Evolutionary conservation across 2,888 invertebrate species (phyloP), one percentile per base, ranked within the genome.

Genomic region (Ornithoptera alexandrae): DNA sequence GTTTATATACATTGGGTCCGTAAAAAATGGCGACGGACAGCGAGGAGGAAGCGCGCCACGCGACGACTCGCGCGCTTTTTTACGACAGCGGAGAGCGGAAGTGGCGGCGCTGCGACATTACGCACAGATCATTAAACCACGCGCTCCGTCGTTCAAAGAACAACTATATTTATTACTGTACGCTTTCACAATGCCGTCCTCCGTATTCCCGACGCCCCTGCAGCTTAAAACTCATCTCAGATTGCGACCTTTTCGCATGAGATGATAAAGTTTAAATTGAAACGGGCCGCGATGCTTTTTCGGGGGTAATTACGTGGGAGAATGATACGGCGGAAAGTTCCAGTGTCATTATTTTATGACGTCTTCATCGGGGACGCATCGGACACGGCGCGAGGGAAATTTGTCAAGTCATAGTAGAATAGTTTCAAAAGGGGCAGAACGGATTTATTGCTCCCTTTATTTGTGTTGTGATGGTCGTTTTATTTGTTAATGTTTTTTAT

Each of bases 301-400:
- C 69, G 74, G 78, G 87, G 86, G 87, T 78, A 84, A 83, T 79
- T 81, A 75, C 73, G 68, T 75, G 75, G 77, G 77, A 80, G 82
- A 82, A 80, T 84, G 78, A 82, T 85, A 77, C 80, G 77, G 75
- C 79, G 83, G 78, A 82, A 83, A 84, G 84, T 82, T 80, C 80
- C 82, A 78, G 78, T 81, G 84, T 89, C 86, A 89, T 90, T 90
- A 90, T 84, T 88, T 89, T 88, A 90, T 90, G 91, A 91, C 78
- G 82, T 89, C 89, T 90, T 86, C 85, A 90, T 89, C 83, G 83
- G 72, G 66, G 66, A 73, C 71, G 74, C 71, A 78, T 79, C 76
- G 79, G 80, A 76, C 80, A 79, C 80, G 79, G 79, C 79, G 78
- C 79, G 76, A 78, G 75, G 77, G 79, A 81, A 79, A 81, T 78